Base-by-base conservation (phyloP, 1,140 invertebrate species). In the Heliconius nattereri region DNA sequence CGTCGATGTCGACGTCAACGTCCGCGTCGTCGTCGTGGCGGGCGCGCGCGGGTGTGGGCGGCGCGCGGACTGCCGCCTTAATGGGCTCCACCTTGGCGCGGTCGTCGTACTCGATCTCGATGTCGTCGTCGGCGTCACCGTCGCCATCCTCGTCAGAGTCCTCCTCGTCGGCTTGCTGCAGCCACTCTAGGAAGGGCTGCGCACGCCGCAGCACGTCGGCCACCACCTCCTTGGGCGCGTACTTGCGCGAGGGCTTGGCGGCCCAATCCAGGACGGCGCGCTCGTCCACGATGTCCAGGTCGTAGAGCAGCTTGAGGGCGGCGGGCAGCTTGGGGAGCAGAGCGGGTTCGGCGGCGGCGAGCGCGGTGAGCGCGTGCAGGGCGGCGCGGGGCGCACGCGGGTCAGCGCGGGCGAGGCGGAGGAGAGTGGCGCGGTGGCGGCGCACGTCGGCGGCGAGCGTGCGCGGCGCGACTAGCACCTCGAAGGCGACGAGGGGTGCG, bases 141-240 rank as follows among this genome's bases (percentile, higher is more conserved):
- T 97, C 96, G 89, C 96, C 96, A 76, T 96, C 96, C 35, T 97
- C 96, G 20, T 96, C 96, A 45, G 96, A 96, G 91, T 99, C 98
- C 92, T 99, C 98, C 87, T 99, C 98, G 78, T 99, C 98, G 77
- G 99, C 99, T 94, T 99, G 98, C 91, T 98, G 96, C 70, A 99
- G 96, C 99, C 99, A 99, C 85, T 97, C 98, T 13, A 99, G 96
- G 93, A 99, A 99, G 57, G 98, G 98, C 87, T 97, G 96, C 71
- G 98, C 98, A 87, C 98, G 97, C 60, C 97, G 96, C 84, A 98
- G 98, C 91, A 99, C 99, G 88, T 99, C 98, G 79, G 98, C 96
- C 75, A 97, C 97, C 76, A 99, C 92, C 87, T 99, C 98, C 89
- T 98, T 98, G 8, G 96, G 96, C 8, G 99, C 98, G 93, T 98